Evolutionary conservation across 2,113 vertebrate species (phyloP), one percentile per base, ranked within the genome.

Genomic region (Gasterosteus nipponicus): DNA sequence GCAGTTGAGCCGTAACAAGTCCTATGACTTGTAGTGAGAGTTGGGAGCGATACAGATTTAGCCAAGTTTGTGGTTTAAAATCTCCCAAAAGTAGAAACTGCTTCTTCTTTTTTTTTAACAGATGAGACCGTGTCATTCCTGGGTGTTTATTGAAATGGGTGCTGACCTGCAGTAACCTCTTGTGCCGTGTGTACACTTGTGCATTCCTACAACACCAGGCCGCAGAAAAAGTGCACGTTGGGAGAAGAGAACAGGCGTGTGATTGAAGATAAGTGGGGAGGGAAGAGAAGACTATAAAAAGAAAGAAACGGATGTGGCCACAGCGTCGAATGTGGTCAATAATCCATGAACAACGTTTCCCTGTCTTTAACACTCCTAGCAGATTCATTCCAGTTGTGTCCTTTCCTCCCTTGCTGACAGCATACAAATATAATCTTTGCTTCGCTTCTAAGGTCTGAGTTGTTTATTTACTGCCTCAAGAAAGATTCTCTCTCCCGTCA

Each of bases 91-190:
- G 1, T 19, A 2, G 58, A 78, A 56, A 62, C 4, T 5, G 2
- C 14, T 8, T 39, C 4, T 58, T 19, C 29, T 22, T 22, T 6
- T 35, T 35, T 53, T 14, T 6, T 31, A 14, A 60, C 14, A n/a
- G 29, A 15, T 53, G 16, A 31, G 42, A 46, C 22, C 15, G 8
- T 46, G 10, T 61, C 6, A 15, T 56, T 41, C 70, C 61, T 14
- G 11, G 9, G 56, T 79, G 64, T 60, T 59, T 71, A 49, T 60
- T 68, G 10, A 66, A 54, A 82, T 53, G 47, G 38, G 19, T 53
- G 69, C 14, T 69, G 81, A 84, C 83, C 66, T 69, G 22, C 47
- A 71, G 80, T 85, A 86, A 84, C 80, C 78, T 69, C 69, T 63
- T 49, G 49, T 63, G 73, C 41, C 49, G 81, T 38, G 22, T 5